Evolutionary conservation across 2,113 vertebrate genomes (phyloP).

Genomic region (Neofelis nebulosa): DNA sequence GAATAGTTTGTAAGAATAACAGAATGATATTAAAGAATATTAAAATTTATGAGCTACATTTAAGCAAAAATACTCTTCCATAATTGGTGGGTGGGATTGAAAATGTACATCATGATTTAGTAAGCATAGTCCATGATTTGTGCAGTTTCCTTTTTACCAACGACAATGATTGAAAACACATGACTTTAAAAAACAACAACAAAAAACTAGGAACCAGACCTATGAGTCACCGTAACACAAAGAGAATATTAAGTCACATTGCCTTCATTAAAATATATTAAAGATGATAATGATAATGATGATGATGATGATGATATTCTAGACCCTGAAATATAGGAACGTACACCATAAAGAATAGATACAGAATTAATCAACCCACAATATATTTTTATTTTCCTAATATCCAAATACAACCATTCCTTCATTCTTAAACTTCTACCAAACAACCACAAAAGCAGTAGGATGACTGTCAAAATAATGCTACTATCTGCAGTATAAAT

Average conservation of each 20-base stretch:
- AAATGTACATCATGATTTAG: constrained; percentile 15
- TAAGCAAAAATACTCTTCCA: constrained; percentile 8
- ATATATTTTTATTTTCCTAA: neutral
- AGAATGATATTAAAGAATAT: constrained; percentile 44
- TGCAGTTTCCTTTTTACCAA: constrained; percentile 47
- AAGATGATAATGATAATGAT: neutral
- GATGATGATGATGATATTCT: neutral
- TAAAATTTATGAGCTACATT: constrained; percentile 38
- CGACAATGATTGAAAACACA: constrained; percentile 5
- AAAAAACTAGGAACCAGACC: neutral
- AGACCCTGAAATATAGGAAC: neutral
- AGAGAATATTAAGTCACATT: neutral
- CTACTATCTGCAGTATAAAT: neutral
- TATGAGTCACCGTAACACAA: neutral
- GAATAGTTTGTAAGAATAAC: constrained; percentile 23
- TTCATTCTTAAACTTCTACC: neutral
- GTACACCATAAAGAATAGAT: neutral
- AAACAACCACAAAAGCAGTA: neutral
- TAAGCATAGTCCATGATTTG: neutral
- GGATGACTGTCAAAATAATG: neutral
- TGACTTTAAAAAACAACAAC: neutral
- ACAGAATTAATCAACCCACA: neutral
- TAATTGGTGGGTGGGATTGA: neutral
- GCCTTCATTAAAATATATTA: neutral
- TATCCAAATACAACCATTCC: neutral